These are phyloP conservation scores for Tricholauxania praeusta DNA, from an alignment of 2,888 invertebrate species.

Conservation along the genomic window DNA sequence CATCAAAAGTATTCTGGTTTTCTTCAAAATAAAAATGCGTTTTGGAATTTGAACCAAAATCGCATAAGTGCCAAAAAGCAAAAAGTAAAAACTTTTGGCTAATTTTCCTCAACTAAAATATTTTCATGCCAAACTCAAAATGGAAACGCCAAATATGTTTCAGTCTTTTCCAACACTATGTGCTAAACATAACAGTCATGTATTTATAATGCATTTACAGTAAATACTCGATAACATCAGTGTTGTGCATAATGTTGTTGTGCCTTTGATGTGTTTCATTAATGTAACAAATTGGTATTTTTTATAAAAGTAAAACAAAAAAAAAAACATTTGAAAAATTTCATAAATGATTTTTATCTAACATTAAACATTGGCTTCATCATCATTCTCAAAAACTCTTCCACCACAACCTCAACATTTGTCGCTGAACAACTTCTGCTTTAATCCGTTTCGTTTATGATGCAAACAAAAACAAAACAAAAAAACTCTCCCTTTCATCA, in stretches of 20 bases:
- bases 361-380: constrained; percentile 20
- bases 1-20: too few species aligned
- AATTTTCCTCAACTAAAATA: too few species aligned
- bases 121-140: too few species aligned
- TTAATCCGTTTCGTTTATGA: constrained; percentile 37
- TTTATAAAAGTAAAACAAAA: constrained; percentile 13
- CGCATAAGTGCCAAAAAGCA: too few species aligned
- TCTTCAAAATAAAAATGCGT: too few species aligned
- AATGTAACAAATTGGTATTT: constrained; percentile 18
- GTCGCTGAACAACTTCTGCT: constrained; percentile 25
- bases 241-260: constrained; percentile 25
- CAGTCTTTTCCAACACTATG: too few species aligned
- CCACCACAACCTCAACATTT: constrained; percentile 20
- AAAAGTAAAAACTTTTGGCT: too few species aligned
- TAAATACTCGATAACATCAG: background rate
- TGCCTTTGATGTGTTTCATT: constrained; percentile 25
- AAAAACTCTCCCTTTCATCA: background rate
- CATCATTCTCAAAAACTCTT: constrained; percentile 28
- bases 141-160: too few species aligned
- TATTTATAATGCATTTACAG: too few species aligned
- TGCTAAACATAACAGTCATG: too few species aligned
- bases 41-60: too few species aligned
- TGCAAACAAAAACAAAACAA: constrained; percentile 37
- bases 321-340: constrained; percentile 9
- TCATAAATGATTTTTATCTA: constrained; percentile 22